Conservation (phyloP, 2,113 vertebrate species). For the Cephalopterus ornatus region DNA sequence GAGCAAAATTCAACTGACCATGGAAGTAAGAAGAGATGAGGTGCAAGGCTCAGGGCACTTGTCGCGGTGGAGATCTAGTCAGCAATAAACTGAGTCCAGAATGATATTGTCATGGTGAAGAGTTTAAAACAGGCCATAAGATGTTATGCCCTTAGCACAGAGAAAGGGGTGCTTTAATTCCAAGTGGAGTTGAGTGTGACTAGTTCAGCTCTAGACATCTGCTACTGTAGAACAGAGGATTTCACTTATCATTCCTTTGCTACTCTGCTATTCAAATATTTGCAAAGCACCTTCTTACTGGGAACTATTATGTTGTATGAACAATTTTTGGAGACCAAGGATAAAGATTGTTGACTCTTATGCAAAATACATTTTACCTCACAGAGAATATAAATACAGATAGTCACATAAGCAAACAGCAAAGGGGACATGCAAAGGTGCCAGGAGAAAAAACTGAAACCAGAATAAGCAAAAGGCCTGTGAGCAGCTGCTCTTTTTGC, state of each 20-base stretch:
- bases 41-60: not conserved
- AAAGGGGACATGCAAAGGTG: not conserved
- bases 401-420: not conserved
- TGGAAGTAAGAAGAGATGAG: not conserved
- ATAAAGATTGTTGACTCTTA: not conserved
- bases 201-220: not conserved
- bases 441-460: not conserved
- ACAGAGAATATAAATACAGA: not conserved
- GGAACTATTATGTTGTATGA: not conserved
- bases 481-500: not conserved
- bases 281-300: not conserved
- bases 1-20: not conserved
- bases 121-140: not conserved
- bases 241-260: not conserved
- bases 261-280: not conserved
- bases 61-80: not conserved
- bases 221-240: not conserved
- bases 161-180: not conserved
- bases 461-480: not conserved
- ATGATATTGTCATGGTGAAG: not conserved
- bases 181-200: not conserved
- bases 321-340: not conserved
- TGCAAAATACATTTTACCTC: not conserved
- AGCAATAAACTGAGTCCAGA: not conserved
- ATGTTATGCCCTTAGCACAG: not conserved